Conservation (phyloP, 2,113 vertebrate genomes). For the Salvelinus alpinus region DNA sequence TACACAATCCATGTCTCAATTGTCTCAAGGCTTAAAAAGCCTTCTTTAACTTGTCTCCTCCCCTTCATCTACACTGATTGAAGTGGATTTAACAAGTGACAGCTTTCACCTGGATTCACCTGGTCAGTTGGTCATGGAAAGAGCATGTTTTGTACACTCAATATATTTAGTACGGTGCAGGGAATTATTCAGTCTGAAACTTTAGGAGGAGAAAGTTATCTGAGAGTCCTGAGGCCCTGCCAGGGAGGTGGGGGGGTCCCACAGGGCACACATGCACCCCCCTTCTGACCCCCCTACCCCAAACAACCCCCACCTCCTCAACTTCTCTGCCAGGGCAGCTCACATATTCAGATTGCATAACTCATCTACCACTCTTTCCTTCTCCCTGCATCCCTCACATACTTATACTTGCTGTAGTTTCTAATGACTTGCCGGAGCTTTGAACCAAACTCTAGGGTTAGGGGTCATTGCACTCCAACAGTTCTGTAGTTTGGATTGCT, state of each 20-base stretch:
- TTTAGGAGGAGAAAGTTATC: conserved; percentile 39
- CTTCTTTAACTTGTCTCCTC: too few species aligned
- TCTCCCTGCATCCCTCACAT: conserved; percentile 2
- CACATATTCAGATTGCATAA: conserved; percentile 9
- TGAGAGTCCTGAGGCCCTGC: conserved; percentile 23
- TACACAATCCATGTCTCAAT: too few species aligned
- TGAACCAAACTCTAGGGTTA: neutral
- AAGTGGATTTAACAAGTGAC: too few species aligned
- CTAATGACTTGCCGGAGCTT: conserved; percentile 3
- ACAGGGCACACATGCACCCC: neutral
- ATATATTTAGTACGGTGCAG: conserved; percentile 42
- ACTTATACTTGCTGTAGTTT: conserved; percentile 2
- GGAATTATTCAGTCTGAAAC: conserved; percentile 52
- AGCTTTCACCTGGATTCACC: too few species aligned
- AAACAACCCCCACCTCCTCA: neutral
- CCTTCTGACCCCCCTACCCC: neutral
- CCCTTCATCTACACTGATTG: too few species aligned
- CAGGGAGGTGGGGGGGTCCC: neutral
- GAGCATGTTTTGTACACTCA: too few species aligned
- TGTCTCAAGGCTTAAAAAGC: too few species aligned
- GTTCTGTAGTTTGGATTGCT: neutral
- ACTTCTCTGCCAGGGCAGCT: neutral
- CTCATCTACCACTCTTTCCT: neutral
- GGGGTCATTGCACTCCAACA: neutral
- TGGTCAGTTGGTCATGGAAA: too few species aligned